These are phyloP conservation scores for Toxostoma redivivum DNA, from an alignment of 2,113 vertebrate species.

Conservation along the genomic window DNA sequence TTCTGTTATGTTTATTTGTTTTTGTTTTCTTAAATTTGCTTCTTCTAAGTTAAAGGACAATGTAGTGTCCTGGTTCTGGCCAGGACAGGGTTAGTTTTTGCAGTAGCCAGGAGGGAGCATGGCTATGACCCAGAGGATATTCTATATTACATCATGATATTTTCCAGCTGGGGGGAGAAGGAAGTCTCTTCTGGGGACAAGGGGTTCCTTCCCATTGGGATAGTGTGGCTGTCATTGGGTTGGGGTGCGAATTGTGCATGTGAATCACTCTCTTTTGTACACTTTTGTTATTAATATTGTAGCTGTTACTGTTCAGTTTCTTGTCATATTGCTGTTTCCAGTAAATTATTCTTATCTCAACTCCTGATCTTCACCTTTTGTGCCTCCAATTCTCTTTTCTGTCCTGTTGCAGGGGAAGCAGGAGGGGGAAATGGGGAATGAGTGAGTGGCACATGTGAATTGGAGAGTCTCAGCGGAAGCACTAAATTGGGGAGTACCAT, in stretches of 20 bases:
- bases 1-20: background rate
- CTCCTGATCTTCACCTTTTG: background rate
- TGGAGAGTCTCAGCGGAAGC: background rate
- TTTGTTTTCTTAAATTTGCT: background rate
- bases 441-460: background rate
- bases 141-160: background rate
- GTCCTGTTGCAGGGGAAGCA: background rate
- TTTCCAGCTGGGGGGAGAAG: background rate
- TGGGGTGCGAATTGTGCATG: background rate
- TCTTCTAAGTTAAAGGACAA: background rate
- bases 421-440: background rate
- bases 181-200: background rate
- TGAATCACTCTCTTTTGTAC: background rate
- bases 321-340: background rate
- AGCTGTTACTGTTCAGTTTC: background rate
- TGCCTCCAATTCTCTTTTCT: background rate
- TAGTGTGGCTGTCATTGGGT: background rate
- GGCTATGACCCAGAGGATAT: background rate
- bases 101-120: background rate
- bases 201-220: accelerated
- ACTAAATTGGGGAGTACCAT: background rate
- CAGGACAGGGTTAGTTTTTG: background rate
- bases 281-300: background rate
- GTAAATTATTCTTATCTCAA: background rate
- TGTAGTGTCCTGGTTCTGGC: background rate